Evolutionary conservation across 2,113 vertebrate genomes (phyloP), one percentile per base, ranked within the genome.

Genomic region (Oxyura jamaicensis): DNA sequence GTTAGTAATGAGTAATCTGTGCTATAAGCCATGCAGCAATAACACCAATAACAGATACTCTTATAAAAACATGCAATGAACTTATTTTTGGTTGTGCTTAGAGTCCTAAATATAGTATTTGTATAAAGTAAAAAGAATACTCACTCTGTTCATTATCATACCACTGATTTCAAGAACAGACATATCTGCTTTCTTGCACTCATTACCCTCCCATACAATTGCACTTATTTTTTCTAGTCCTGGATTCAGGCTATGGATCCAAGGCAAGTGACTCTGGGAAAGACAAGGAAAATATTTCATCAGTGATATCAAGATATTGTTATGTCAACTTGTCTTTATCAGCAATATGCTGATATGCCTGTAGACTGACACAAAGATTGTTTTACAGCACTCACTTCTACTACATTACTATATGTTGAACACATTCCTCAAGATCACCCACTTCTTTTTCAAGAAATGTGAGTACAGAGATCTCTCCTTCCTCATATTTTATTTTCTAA

Each of bases 111-210:
- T 39, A 76, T 1, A 86, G 0, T 50, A 67, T 48, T 55, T 69
- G 13, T 29, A 76, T 60, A 35, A 62, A 79, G 19, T 35, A 53
- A 91, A 67, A 58, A 36, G 44, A 92, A 92, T 97, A 96, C 98
- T 99, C 87, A 99, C 99, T 96, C 98, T 98, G 97, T 99, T 99
- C 99, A 99, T 99, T 82, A 99, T 99, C 99, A 99, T 99, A 41
- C 99, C 99, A 71, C 99, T 99, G 98, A 99, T 99, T 97, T 99
- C 99, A 97, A 99, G 99, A 11, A 99, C 99, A 55, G 99, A 99
- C 99, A 99, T 99, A 97, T 99, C 99, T 4, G 99, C 99, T 95
- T 99, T 99, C 98, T 99, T 99, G 72, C 99, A 99, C 67, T 99
- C 99, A 82, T 99, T 99, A 58, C 99, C 99, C 96, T 99, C 99